Evolutionary conservation across 2,113 vertebrate species (phyloP), one percentile per base, ranked within the genome.

Genomic region (Forbesichthys papilliferus): DNA sequence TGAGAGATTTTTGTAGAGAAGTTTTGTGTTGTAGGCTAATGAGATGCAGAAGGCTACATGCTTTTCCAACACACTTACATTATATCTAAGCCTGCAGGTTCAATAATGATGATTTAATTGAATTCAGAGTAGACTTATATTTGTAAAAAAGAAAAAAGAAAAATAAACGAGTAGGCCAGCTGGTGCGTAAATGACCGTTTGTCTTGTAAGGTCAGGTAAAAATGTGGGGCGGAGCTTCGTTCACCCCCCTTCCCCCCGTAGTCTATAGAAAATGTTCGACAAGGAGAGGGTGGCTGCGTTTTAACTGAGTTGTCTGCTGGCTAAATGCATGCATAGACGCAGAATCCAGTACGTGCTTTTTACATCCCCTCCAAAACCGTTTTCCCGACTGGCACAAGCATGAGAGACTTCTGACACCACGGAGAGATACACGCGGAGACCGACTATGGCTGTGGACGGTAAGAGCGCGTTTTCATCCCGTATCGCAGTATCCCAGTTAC

Each of bases 381-480:
- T 65, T n/a, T 42, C 60, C 73, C 77, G 57, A 71, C 62, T 52
- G 75, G 55, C 65, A 59, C 55, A 51, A 82, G 83, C 58, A 92
- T 92, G 92, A 87, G 76, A 84, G 88, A 76, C 72, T 70, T 71
- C 82, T 93, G 84, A 91, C 86, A 90, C 81, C 86, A 92, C 92
- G 88, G 89, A 92, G 84, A 87, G 89, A 89, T 88, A 87, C 87
- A 83, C 88, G 78, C 84, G 82, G 66, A 89, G 84, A 92, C 90
- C 90, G 78, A 86, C 70, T 14, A 93, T 93, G 92, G 92, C 92
- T 80, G 92, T 93, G 86, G 92, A 93, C 91, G 92, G 92, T 93
- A 92, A 84, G 92, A 68, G 80, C 81, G 58, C 27, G 8, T 65
- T 63, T 54, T 42, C n/a, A 47, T n/a, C 14, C 5, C 1, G 34